Evolutionary conservation across 1,140 invertebrate species (phyloP), one percentile per base, ranked within the genome.

Genomic region (Drosophila lacertosa): DNA sequence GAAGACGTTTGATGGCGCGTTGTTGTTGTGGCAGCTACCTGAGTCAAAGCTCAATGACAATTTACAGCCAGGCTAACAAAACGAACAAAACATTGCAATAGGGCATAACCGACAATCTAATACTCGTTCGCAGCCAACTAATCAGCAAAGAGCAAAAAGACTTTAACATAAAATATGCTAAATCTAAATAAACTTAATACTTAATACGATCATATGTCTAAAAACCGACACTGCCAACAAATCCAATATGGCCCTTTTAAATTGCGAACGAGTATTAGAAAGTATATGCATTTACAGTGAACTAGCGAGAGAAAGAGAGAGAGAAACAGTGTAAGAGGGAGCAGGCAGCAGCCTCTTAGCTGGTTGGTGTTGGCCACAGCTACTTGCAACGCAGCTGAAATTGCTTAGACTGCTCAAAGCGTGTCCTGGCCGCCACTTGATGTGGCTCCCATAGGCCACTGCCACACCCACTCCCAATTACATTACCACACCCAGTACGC

Each of bases 21-120:
- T 45, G 13, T 33, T 67, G 64, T 37, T 60, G 40, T 47, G 42
- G 54, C 48, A 33, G 62, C 62, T 75, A 74, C 78, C 78, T 81
- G 72, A 42, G 53, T 54, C 57, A 54, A 67, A 53, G 47, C 68
- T 54, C 74, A 63, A 74, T 77, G 78, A 71, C 79, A 77, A 71
- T 62, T 71, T 68, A 58, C 33, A 66, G 72, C 48, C 22, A 40
- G 39, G 44, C 16, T 48, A 26, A 40, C 35, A 58, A 66, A 65
- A 50, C n/a, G n/a, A 62, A 47, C 44, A 60, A 40, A 32, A 13
- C 1, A 2, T 39, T 9, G 26, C 26, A 2, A 2, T 29, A 5
- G 26, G 4, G 24, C 7, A 1, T 26, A 5, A 29, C 26, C 26
- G 26, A 29, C 7, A 29, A 2, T 7, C 6, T 7, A 0, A 39